Evolutionary conservation across 2,888 invertebrate species (phyloP), one percentile per base, ranked within the genome.

Genomic region (Spialia ferax): DNA sequence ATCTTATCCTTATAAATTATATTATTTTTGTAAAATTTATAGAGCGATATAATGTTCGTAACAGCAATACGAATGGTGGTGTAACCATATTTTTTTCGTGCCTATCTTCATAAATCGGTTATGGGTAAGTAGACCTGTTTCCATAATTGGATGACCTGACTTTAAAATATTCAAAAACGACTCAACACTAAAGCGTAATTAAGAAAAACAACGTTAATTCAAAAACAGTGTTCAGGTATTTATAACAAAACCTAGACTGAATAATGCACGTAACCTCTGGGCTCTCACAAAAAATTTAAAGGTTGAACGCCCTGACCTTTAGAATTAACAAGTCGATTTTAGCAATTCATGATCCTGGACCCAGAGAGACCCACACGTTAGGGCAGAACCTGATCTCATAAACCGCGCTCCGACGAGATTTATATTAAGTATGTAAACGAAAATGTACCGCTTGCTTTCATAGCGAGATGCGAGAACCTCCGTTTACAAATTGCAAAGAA

Each of bases 221-320:
- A 42, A 42, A 42, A 42, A 15, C 2, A 15, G 7, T 7, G 1
- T 42, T 42, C 15, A 42, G 15, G 15, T 15, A 22, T 50, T 22
- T 18, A 50, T 20, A 22, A 22, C 22, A 50, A 10, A 50, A 22
- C n/a, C 52, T n/a, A 23, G 52, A 52, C 52, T 23, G 22, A 52
- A 23, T 52, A 23, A 52, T 52, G 52, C 10, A 52, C 8, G 1
- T 23, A 23, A 13, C 0, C 52, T 18, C 45, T 52, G 23, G 23
- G 18, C n/a, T 52, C 18, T 5, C 13, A 15, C n/a, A 26, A 54
- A 54, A 54, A 54, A 52, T 29, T 29, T 54, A 1, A 52, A 23
- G 52, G 52, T 23, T 52, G 52, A 52, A 50, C 13, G 23, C 22
- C 57, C 42, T 45, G 59, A 57, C 57, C 59, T 59, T 59, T 45